Conservation (phyloP, 2,113 vertebrate genomes). For the Pterocles burchelli region DNA sequence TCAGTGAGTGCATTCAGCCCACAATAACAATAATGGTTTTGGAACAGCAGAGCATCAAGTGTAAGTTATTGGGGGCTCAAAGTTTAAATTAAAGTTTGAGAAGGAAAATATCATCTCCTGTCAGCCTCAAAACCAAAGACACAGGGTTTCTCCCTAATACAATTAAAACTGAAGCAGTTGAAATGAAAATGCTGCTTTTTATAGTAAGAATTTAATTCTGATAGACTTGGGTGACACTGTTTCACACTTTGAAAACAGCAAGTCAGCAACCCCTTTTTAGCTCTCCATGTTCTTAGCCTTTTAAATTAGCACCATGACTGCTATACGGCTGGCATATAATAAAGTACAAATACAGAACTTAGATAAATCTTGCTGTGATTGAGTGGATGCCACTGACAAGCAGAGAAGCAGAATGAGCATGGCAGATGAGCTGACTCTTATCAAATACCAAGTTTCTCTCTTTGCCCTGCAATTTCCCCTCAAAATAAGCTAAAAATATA, state of each 20-base stretch:
- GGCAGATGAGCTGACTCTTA: background rate
- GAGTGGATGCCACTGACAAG: background rate
- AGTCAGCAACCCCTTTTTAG: slow-evolving; percentile 33
- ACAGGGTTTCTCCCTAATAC: background rate
- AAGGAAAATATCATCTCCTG: background rate
- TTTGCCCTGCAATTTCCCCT: background rate
- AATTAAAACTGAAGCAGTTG: background rate
- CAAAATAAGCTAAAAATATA: background rate
- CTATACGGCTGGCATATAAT: background rate
- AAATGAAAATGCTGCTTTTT: slow-evolving; percentile 25
- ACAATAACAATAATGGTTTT: background rate
- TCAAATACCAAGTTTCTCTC: background rate
- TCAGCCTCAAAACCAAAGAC: background rate
- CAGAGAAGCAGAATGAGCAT: background rate
- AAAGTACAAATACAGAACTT: background rate
- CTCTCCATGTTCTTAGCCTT: background rate
- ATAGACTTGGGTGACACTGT: slow-evolving; percentile 42
- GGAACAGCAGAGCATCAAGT: background rate
- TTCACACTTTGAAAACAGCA: slow-evolving; percentile 18
- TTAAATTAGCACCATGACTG: slow-evolving; percentile 41
- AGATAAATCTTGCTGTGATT: background rate
- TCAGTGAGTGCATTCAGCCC: background rate
- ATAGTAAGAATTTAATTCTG: background rate
- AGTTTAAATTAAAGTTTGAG: background rate
- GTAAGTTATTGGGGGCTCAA: background rate